These are phyloP conservation scores for Nycticryphes semicollaris DNA, from an alignment of 2,113 vertebrate species.

Conservation along the genomic window DNA sequence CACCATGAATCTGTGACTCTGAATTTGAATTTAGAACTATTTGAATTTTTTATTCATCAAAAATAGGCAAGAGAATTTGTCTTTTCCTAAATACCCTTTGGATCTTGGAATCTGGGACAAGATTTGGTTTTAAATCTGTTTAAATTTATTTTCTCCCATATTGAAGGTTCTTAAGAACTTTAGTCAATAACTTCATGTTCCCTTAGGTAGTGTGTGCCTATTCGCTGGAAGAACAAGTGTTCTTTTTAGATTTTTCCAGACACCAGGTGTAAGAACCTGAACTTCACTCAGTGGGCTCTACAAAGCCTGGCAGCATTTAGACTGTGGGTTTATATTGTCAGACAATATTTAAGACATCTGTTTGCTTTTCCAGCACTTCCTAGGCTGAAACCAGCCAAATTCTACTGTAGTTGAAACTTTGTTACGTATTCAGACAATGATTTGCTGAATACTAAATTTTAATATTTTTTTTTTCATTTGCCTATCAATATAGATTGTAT, in stretches of 20 bases:
- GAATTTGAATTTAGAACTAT: not conserved
- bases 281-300: not conserved
- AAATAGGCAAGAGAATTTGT: not conserved
- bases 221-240: not conserved
- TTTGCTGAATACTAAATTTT: not conserved
- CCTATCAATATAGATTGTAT: slow-evolving; percentile 82
- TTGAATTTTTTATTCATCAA: not conserved
- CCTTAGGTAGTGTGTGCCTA: not conserved
- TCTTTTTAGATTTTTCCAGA: not conserved
- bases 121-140: not conserved
- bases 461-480: not conserved
- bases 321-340: not conserved
- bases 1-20: not conserved
- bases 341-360: not conserved
- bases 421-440: not conserved
- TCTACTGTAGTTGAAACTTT: not conserved
- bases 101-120: not conserved
- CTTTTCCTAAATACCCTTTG: not conserved
- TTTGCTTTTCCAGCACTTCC: not conserved
- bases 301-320: not conserved
- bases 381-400: not conserved
- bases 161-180: not conserved
- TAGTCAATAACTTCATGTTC: not conserved
- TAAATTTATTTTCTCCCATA: not conserved
- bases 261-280: not conserved